These are phyloP conservation scores for Ypsolopha scabrella DNA, from an alignment of 2,888 invertebrate genomes.

Conservation along the genomic window DNA sequence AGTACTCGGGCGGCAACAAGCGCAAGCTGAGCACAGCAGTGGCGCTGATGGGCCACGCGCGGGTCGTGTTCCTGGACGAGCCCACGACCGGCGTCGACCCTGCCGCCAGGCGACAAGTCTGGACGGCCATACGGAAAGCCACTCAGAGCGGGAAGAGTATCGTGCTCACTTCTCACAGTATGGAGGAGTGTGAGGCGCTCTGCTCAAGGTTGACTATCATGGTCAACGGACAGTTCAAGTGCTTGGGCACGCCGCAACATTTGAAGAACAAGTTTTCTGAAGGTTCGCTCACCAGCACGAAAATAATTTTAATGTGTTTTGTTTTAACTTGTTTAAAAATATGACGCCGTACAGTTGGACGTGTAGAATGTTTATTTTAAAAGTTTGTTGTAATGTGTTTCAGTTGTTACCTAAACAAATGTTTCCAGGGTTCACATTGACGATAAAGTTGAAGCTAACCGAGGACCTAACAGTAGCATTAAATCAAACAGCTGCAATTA, in stretches of 20 bases:
- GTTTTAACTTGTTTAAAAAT: no score
- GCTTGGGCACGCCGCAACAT: slow-evolving; percentile 80
- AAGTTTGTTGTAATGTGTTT: no score
- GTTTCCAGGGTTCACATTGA: slow-evolving; percentile 54
- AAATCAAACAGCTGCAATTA: slow-evolving; percentile 20
- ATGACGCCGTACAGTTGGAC: no score
- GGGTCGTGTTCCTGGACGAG: slow-evolving; percentile 77
- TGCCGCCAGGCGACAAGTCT: slow-evolving; percentile 80
- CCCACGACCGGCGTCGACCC: slow-evolving; percentile 82
- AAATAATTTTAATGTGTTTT: no score
- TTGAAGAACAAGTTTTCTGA: slow-evolving; percentile 81
- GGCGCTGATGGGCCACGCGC: slow-evolving; percentile 76
- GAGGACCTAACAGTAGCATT: slow-evolving; percentile 13
- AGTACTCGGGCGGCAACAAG: slow-evolving; percentile 81
- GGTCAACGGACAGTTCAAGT: slow-evolving; percentile 83
- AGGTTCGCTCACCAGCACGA: slow-evolving; percentile 29
- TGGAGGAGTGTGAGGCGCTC: slow-evolving; percentile 88
- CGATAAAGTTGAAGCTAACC: slow-evolving; percentile 47
- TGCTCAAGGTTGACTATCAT: slow-evolving; percentile 85
- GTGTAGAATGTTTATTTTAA: no score
- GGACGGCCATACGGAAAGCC: slow-evolving; percentile 74
- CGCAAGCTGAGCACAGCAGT: slow-evolving; percentile 80
- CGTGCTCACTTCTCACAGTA: slow-evolving; percentile 86
- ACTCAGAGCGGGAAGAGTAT: slow-evolving; percentile 79
- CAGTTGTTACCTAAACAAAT: slow-evolving; percentile 22